Conservation (phyloP, 2,888 invertebrate species). For the Schizaphis graminum region DNA sequence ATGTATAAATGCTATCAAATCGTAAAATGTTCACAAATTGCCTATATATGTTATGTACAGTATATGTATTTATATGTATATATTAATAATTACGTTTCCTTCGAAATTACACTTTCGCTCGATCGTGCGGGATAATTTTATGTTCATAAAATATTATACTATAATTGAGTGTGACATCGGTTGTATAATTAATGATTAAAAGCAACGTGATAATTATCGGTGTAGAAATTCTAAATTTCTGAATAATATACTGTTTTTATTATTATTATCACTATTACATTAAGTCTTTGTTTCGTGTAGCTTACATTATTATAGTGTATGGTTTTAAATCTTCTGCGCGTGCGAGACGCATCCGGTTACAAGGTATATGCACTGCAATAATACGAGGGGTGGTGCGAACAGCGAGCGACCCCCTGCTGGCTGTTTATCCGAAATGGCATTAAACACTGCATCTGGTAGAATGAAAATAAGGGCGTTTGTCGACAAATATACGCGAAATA, state of each 20-base stretch:
- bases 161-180: background rate
- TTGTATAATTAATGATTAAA: conserved; percentile 20
- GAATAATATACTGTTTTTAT: background rate
- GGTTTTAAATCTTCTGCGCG: conserved; percentile 36
- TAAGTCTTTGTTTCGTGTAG: background rate
- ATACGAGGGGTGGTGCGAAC: background rate
- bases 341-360: conserved; percentile 32
- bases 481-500: conserved; percentile 46
- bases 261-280: background rate
- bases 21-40: background rate
- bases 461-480: conserved; percentile 34
- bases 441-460: conserved; percentile 16
- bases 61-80: background rate
- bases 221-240: background rate
- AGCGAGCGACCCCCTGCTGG: background rate
- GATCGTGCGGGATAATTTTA: background rate
- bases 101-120: background rate
- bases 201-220: background rate
- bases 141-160: background rate
- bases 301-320: background rate
- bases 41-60: background rate
- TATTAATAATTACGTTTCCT: background rate
- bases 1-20: background rate
- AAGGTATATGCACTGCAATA: background rate
- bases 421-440: background rate